phyloP scores from a whole-genome alignment of 2,888 invertebrate genomes.

The Nymphalis urticae region DNA sequence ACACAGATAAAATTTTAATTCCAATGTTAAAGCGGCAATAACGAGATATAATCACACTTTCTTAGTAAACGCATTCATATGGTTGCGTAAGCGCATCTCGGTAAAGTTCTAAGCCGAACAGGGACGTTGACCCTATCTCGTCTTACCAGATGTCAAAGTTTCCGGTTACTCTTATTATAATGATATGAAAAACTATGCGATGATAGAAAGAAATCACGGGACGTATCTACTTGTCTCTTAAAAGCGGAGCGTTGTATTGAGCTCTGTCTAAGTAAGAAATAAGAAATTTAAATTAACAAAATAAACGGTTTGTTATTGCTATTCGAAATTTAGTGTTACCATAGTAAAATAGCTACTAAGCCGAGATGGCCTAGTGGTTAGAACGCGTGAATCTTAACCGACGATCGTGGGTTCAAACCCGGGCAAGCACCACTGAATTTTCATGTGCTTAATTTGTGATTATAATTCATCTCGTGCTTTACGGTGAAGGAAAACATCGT shows the following conservation, averaged over 20 bases:
- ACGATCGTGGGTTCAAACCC: no score
- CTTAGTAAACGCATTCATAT: slow-evolving; percentile 47
- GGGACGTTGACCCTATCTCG: slow-evolving; percentile 48
- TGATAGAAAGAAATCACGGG: slow-evolving; percentile 21
- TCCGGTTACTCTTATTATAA: slow-evolving; percentile 43
- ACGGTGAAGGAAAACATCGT: no score
- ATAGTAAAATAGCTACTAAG: no score
- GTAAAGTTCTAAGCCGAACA: slow-evolving; percentile 43
- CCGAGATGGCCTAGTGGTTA: no score
- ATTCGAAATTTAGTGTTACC: no score
- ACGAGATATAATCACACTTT: slow-evolving; percentile 34
- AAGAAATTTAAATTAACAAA: no score
- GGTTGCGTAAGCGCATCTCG: slow-evolving; percentile 48
- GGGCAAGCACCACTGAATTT: no score
- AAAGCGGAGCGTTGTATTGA: not conserved
- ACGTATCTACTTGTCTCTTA: not conserved
- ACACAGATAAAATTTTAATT: slow-evolving; percentile 7
- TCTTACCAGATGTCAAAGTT: slow-evolving; percentile 41
- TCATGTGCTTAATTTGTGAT: no score
- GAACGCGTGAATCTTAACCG: no score
- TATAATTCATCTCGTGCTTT: no score
- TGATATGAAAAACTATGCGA: slow-evolving; percentile 36
- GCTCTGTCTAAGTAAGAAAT: no score
- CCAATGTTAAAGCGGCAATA: slow-evolving; percentile 14
- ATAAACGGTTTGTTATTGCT: no score